Conservation (phyloP, 2,888 invertebrate genomes). For the Diabrotica balteata region DNA sequence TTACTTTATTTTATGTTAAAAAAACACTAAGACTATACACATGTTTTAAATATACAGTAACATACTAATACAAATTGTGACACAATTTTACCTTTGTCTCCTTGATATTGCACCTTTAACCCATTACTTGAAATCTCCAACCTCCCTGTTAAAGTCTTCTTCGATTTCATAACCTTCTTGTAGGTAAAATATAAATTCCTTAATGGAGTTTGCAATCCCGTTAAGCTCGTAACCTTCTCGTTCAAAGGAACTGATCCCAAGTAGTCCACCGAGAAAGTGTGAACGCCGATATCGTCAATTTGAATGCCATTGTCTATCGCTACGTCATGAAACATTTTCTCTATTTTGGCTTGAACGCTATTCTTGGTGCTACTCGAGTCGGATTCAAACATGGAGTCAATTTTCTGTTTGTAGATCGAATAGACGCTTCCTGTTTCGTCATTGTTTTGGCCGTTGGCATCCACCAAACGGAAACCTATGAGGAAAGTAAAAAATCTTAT, state of each 20-base stretch:
- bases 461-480: slow-evolving; percentile 52
- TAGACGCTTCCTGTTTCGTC: slow-evolving; percentile 60
- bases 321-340: slow-evolving; percentile 82
- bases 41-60: too few species aligned
- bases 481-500: too few species aligned
- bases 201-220: slow-evolving; percentile 82
- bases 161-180: slow-evolving; percentile 60
- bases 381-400: slow-evolving; percentile 80
- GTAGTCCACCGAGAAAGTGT: slow-evolving; percentile 76
- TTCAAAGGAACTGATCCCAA: slow-evolving; percentile 81
- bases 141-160: slow-evolving; percentile 65
- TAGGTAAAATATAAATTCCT: slow-evolving; percentile 75
- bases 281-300: slow-evolving; percentile 62
- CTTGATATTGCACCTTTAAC: slow-evolving; percentile 74
- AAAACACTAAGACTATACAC: not conserved
- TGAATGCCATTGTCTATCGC: slow-evolving; percentile 61
- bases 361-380: slow-evolving; percentile 66
- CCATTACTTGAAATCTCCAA: slow-evolving; percentile 75
- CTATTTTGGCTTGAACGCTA: slow-evolving; percentile 85
- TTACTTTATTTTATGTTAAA: too few species aligned
- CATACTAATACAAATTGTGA: too few species aligned
- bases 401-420: slow-evolving; percentile 81
- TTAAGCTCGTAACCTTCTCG: slow-evolving; percentile 81
- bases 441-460: slow-evolving; percentile 42
- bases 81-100: slow-evolving; percentile 61